phyloP scores from a whole-genome alignment of 2,113 vertebrate genomes.

The Hyla sarda region DNA sequence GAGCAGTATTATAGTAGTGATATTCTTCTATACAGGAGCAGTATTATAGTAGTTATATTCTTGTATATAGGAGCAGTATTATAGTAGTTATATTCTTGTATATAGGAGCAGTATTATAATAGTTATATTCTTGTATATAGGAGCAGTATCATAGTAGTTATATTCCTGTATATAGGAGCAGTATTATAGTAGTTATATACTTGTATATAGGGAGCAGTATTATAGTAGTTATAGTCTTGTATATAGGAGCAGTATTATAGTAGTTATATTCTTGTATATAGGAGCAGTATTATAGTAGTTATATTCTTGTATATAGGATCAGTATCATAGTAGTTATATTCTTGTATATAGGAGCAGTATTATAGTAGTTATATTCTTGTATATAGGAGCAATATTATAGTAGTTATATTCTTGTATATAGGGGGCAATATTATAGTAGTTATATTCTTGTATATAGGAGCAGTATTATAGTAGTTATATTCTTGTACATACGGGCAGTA shows the following conservation, averaged over 20 bases:
- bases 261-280: neutral
- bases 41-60: neutral
- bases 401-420: neutral
- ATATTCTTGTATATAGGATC: neutral
- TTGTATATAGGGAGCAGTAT: neutral
- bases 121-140: neutral
- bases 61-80: neutral
- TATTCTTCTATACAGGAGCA: neutral
- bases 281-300: neutral
- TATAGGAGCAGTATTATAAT: neutral
- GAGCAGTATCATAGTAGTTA: neutral
- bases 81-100: neutral
- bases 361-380: neutral
- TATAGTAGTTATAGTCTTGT: neutral
- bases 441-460: neutral
- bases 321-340: neutral
- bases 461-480: neutral
- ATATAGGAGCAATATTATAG: neutral
- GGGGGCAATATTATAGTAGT: neutral
- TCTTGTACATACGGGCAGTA: neutral
- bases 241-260: neutral
- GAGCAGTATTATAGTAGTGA: neutral
- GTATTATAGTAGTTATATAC: neutral
- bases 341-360: neutral
- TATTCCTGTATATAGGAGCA: neutral